Evolutionary conservation across 2,113 vertebrate species (phyloP).

Genomic region (Symphodus melops): DNA sequence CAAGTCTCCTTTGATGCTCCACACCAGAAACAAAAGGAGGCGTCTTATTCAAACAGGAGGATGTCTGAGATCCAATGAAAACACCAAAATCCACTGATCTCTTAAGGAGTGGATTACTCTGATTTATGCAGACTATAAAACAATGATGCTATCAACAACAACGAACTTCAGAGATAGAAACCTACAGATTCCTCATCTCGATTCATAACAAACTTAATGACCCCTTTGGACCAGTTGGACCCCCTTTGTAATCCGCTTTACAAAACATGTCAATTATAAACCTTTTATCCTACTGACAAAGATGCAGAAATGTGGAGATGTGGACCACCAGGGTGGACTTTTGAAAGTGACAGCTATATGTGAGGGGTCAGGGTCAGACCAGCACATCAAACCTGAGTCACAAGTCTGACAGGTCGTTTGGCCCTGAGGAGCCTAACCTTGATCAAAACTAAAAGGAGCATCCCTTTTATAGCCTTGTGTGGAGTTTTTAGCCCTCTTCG

Average conservation of each 20-base stretch:
- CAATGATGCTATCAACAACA: too few relatives aligned
- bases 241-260: constrained; percentile 40
- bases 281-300: too few relatives aligned
- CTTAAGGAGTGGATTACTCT: too few relatives aligned
- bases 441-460: constrained; percentile 17
- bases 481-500: too few relatives aligned
- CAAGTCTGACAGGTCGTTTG: neutral
- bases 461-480: constrained; percentile 3
- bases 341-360: neutral
- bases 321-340: neutral
- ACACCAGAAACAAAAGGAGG: too few relatives aligned
- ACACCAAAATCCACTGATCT: too few relatives aligned
- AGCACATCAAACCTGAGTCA: constrained; percentile 16
- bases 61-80: too few relatives aligned
- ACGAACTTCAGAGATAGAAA: neutral
- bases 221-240: neutral
- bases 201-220: neutral
- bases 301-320: too few relatives aligned
- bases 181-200: neutral
- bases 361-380: constrained; percentile 22
- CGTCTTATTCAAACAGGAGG: too few relatives aligned
- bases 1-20: too few relatives aligned
- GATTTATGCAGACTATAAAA: too few relatives aligned
- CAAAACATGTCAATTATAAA: neutral
- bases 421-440: constrained; percentile 33